Evolutionary conservation across 2,113 vertebrate genomes (phyloP).

Genomic region (Hypanus sabinus): DNA sequence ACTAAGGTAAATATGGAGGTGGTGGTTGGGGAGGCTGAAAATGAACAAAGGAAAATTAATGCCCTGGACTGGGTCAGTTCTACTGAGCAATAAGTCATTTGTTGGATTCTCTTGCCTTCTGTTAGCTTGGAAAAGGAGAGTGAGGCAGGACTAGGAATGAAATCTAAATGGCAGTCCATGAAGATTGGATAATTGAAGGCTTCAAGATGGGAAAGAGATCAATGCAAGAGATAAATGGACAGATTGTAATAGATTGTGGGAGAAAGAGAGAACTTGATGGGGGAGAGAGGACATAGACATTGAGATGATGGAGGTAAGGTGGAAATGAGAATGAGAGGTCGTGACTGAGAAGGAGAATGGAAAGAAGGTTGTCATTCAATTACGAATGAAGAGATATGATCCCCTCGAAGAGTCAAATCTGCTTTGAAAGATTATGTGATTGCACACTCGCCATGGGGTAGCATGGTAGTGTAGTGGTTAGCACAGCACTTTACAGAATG

Average conservation of each 20-base stretch:
- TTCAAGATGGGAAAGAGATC: no score
- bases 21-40: not conserved
- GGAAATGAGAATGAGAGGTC: not conserved
- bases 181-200: not conserved
- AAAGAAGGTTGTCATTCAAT: no score
- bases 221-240: no score
- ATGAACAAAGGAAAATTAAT: not conserved
- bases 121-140: not conserved
- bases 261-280: not conserved
- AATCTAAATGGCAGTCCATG: not conserved
- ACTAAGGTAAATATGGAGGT: not conserved
- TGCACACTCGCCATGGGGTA: no score
- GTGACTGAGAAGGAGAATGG: not conserved
- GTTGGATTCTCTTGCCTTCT: not conserved
- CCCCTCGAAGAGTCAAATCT: no score
- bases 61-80: not conserved
- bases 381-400: no score
- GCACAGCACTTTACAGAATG: no score
- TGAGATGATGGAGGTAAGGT: not conserved
- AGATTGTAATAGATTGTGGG: not conserved
- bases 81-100: not conserved
- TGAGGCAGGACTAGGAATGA: not conserved
- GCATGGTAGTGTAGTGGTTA: no score
- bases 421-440: no score
- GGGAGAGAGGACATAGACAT: not conserved